These are phyloP conservation scores for Microchirus variegatus DNA, from an alignment of 2,797 vertebrate genomes.

Conservation along the genomic window DNA sequence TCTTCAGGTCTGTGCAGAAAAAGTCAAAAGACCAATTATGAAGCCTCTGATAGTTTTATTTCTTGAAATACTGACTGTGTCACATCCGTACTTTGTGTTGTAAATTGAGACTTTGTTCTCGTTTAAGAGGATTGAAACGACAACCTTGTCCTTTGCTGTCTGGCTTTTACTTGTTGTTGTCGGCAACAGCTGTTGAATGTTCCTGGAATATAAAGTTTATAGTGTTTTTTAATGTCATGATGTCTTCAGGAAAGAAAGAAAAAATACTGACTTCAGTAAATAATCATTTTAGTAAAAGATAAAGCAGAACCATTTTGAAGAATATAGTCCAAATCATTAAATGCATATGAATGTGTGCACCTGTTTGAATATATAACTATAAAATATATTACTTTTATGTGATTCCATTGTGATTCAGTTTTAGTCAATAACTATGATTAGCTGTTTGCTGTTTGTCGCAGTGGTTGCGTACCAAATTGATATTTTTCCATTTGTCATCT, in stretches of 20 bases:
- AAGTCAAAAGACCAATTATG: background rate
- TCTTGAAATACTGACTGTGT: too few species aligned
- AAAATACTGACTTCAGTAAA: too few species aligned
- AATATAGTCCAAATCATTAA: too few species aligned
- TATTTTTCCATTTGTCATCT: background rate
- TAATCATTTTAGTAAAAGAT: too few species aligned
- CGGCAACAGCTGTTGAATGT: constrained; percentile 7
- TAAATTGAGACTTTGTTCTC: too few species aligned
- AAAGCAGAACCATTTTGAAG: too few species aligned
- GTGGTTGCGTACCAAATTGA: background rate
- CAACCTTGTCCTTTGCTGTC: background rate
- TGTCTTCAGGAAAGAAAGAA: too few species aligned
- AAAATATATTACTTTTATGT: too few species aligned
- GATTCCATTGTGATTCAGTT: background rate
- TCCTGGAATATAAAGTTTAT: background rate
- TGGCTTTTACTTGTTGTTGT: background rate
- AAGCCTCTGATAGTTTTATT: background rate
- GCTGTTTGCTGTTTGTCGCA: background rate
- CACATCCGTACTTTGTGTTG: too few species aligned
- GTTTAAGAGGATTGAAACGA: background rate
- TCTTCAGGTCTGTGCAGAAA: background rate
- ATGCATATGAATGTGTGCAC: background rate
- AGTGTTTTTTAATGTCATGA: background rate
- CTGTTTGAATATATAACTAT: background rate
- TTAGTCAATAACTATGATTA: background rate